Evolutionary conservation across 2,888 invertebrate genomes (phyloP), one percentile per base, ranked within the genome.

Genomic region (Drosophila subquinaria): DNA sequence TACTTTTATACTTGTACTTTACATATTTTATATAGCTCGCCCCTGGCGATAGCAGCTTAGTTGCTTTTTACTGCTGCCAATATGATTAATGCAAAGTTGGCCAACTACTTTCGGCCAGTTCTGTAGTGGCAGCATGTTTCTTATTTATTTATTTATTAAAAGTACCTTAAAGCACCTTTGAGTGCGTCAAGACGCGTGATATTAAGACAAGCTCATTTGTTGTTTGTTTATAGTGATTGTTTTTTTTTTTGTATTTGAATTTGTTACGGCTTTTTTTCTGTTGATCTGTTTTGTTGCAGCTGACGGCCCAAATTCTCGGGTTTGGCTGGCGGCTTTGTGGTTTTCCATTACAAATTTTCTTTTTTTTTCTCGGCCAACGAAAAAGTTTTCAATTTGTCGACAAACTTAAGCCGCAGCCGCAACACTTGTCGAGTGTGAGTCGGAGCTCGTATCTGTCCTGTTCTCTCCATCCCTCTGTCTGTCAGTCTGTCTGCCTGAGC

Each of bases 311-410:
- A 61, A 67, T 62, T 55, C 68, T 52, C 51, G 69, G 88, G 76
- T 61, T 87, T 63, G 75, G 72, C 56, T 51, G 55, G 64, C 60
- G 62, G 69, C 70, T 68, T 68, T 68, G 77, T 38, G 70, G 76
- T 45, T 62, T 38, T 60, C 38, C 60, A 48, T 50, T 17, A 47
- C 51, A 42, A 40, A 60, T 61, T 40, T 56, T 73, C 62, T 47
- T 62, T 70, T 8, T 43, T 42, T 53, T 55, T 48, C 43, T 47
- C 60, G 66, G 75, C 57, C 87, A 83, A 50, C 65, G 73, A 53
- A 71, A 85, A 86, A 86, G 82, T 86, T 86, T 88, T 88, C 88
- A 88, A 85, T 89, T 89, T 88, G 82, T 73, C 88, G 80, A 70
- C 82, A 77, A 88, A 89, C 89, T 87, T 89, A 76, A 83, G 81